Percentiles rank a stretch among this genome's conserved stretches.
These are phyloP conservation scores for Acyrthosiphon pisum DNA, from an alignment of 1,140 invertebrate species.

Conservation along the genomic window DNA sequence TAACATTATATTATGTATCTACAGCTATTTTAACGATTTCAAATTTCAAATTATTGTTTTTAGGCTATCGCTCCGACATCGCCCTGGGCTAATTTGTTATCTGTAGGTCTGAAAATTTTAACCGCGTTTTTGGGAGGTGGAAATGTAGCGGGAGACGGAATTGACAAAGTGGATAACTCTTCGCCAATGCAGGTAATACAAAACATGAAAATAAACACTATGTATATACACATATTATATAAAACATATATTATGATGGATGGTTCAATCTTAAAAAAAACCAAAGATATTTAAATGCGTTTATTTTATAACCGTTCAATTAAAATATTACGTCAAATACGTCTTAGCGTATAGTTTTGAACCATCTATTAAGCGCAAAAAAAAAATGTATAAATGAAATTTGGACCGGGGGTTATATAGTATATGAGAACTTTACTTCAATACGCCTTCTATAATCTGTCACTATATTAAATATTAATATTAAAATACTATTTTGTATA, in stretches of 20 bases:
- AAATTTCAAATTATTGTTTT: not conserved
- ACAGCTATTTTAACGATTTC: not conserved
- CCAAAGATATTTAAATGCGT: not conserved
- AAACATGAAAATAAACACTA: conserved; percentile 4
- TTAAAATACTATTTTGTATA: conserved; percentile 38
- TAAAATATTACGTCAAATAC: not conserved
- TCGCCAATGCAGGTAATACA: conserved; percentile 81
- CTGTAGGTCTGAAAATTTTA: conserved; percentile 80
- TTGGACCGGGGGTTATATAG: conserved; percentile 29
- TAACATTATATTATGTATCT: not conserved
- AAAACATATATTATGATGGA: conserved; percentile 19
- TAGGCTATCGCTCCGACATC: conserved; percentile 63
- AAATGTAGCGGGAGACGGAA: conserved; percentile 76
- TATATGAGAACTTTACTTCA: conserved; percentile 5
- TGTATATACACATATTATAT: conserved; percentile 13
- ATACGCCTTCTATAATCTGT: conserved; percentile 41
- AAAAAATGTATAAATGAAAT: conserved; percentile 16
- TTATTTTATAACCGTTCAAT: not conserved
- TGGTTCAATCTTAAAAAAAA: conserved; percentile 23
- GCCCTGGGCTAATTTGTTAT: conserved; percentile 85
- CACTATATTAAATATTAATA: conserved; percentile 32
- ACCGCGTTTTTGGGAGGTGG: conserved; percentile 80
- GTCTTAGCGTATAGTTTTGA: not conserved
- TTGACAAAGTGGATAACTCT: conserved; percentile 86
- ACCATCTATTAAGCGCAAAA: not conserved